phyloP scores from a whole-genome alignment of 2,113 vertebrate species.

The Oriolus oriolus region DNA sequence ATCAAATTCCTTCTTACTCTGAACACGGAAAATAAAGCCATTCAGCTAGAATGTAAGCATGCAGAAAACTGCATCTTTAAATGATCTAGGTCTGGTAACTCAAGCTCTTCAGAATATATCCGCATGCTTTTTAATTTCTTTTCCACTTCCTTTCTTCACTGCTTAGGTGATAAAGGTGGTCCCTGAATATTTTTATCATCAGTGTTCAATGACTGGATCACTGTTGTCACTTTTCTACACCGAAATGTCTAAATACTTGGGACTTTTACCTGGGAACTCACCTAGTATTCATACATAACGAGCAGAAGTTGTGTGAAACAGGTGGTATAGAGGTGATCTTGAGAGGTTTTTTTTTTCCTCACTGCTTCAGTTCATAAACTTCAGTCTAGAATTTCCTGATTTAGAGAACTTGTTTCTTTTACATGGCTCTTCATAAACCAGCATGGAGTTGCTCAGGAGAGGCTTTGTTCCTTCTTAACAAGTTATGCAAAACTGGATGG shows the following conservation, averaged over 20 bases:
- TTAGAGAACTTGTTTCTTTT: neutral
- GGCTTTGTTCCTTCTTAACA: neutral
- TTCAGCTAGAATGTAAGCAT: neutral
- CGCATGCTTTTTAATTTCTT: neutral
- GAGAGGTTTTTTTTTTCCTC: neutral
- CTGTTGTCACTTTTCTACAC: neutral
- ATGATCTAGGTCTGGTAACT: neutral
- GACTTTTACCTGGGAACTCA: neutral
- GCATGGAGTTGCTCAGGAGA: neutral
- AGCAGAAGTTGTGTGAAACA: neutral
- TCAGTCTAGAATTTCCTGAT: neutral
- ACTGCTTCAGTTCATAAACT: neutral
- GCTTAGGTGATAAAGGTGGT: neutral
- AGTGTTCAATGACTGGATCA: neutral
- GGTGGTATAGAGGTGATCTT: neutral
- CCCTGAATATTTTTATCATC: neutral
- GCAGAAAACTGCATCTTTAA: neutral
- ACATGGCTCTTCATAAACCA: neutral
- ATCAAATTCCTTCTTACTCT: neutral
- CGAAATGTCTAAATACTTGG: neutral
- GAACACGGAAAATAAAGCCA: neutral
- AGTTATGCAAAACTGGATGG: slow-evolving; percentile 2
- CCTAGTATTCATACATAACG: neutral
- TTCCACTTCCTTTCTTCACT: neutral
- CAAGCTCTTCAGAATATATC: neutral